phyloP scores from a whole-genome alignment of 1,140 invertebrate species.

The Megathymus violae region DNA sequence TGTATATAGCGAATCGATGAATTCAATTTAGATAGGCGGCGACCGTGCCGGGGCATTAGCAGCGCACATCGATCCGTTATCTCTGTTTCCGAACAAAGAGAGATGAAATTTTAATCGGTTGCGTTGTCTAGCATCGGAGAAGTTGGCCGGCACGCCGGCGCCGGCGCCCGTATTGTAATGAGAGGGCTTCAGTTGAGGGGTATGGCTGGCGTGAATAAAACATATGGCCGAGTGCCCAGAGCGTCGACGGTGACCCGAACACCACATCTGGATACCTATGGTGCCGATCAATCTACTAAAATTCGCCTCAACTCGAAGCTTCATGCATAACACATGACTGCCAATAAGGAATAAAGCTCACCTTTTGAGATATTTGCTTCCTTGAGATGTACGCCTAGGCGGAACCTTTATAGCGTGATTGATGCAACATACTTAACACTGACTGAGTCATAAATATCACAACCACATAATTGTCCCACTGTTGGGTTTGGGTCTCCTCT shows the following conservation, averaged over 20 bases:
- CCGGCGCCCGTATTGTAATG: conserved; percentile 65
- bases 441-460: no score
- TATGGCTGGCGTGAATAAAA: conserved; percentile 58
- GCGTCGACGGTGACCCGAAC: conserved; percentile 41
- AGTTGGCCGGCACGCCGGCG: conserved; percentile 57
- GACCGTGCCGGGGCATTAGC: conserved; percentile 56
- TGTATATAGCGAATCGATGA: conserved; percentile 48
- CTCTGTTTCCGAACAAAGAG: conserved; percentile 71
- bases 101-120: conserved; percentile 80
- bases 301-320: conserved; percentile 3
- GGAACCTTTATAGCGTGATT: background rate
- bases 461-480: no score
- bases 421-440: background rate
- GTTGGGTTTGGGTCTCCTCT: no score
- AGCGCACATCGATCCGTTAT: conserved; percentile 69
- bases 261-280: conserved; percentile 14
- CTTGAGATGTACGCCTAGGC: background rate
- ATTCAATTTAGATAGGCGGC: conserved; percentile 62
- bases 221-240: conserved; percentile 44
- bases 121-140: conserved; percentile 67
- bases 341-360: background rate
- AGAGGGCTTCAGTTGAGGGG: conserved; percentile 45
- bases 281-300: conserved; percentile 27
- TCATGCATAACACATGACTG: background rate
- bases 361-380: background rate